Conservation (phyloP, 2,888 invertebrate species). For the Pyrgus malvae region DNA sequence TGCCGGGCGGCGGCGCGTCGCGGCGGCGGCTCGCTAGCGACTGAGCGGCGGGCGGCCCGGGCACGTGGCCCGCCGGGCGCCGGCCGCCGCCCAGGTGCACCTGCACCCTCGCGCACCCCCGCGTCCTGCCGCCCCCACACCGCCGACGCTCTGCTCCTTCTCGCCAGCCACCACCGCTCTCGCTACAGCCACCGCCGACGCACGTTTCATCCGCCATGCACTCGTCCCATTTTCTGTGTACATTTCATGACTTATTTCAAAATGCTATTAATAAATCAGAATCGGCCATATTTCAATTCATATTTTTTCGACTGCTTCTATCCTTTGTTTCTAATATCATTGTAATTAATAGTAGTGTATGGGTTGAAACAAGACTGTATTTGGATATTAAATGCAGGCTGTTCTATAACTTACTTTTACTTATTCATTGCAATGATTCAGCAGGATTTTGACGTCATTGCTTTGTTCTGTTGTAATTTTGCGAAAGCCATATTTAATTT, state of each 20-base stretch:
- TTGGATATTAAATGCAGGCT: too few relatives aligned
- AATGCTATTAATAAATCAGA: too few relatives aligned
- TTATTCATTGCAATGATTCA: too few relatives aligned
- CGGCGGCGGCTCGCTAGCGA: slow-evolving; percentile 58
- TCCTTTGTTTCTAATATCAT: too few relatives aligned
- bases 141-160: slow-evolving; percentile 8
- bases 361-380: too few relatives aligned
- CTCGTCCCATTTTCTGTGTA: slow-evolving; percentile 31
- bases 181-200: slow-evolving; percentile 21
- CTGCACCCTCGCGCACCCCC: slow-evolving; percentile 45
- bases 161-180: slow-evolving; percentile 27
- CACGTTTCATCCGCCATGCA: slow-evolving; percentile 28
- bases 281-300: too few relatives aligned
- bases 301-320: too few relatives aligned
- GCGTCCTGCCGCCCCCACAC: slow-evolving; percentile 34
- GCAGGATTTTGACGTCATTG: too few relatives aligned
- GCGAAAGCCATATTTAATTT: too few relatives aligned
- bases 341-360: too few relatives aligned
- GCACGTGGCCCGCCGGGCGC: slow-evolving; percentile 66
- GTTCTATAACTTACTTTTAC: too few relatives aligned
- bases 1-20: slow-evolving; percentile 35
- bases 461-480: too few relatives aligned
- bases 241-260: not conserved
- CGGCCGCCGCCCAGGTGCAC: slow-evolving; percentile 76
- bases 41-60: slow-evolving; percentile 54